Percentiles rank a stretch among this genome's conserved stretches.
phyloP scores from a whole-genome alignment of 2,113 vertebrate species.

The Anhinga anhinga region DNA sequence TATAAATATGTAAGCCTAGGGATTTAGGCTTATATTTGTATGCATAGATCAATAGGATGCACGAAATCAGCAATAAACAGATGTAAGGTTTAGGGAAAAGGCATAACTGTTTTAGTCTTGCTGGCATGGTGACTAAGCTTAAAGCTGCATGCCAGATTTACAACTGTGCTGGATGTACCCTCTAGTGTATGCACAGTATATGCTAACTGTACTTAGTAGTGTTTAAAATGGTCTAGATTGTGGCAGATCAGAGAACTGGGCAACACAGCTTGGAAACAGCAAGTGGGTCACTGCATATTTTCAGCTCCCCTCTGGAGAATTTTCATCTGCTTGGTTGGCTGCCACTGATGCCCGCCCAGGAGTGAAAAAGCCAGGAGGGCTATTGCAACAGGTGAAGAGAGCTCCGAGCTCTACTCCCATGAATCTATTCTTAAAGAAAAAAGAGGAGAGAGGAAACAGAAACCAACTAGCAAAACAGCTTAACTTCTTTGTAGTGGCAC shows the following conservation, averaged over 20 bases:
- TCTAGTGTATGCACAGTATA: not conserved
- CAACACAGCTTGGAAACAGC: not conserved
- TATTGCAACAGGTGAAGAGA: not conserved
- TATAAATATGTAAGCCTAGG: not conserved
- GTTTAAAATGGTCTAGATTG: not conserved
- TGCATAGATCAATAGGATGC: not conserved
- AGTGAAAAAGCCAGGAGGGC: not conserved
- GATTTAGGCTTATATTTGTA: not conserved
- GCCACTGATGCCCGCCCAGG: rapidly evolving
- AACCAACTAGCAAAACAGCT: not conserved
- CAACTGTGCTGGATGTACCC: not conserved
- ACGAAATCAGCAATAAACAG: not conserved
- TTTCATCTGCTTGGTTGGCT: not conserved
- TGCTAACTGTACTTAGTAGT: not conserved
- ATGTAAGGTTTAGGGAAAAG: not conserved
- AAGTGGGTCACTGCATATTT: not conserved
- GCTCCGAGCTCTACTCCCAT: not conserved
- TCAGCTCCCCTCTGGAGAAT: not conserved
- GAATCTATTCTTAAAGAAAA: not conserved
- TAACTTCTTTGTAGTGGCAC: not conserved
- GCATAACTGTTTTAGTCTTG: not conserved
- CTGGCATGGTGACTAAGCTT: not conserved
- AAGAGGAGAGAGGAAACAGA: not conserved
- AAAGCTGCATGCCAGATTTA: not conserved
- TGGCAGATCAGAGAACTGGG: not conserved